Percentiles rank a stretch among this genome's conserved stretches.
These are phyloP conservation scores for Pseudolycoriella hygida DNA, from an alignment of 2,888 invertebrate genomes.

Conservation along the genomic window DNA sequence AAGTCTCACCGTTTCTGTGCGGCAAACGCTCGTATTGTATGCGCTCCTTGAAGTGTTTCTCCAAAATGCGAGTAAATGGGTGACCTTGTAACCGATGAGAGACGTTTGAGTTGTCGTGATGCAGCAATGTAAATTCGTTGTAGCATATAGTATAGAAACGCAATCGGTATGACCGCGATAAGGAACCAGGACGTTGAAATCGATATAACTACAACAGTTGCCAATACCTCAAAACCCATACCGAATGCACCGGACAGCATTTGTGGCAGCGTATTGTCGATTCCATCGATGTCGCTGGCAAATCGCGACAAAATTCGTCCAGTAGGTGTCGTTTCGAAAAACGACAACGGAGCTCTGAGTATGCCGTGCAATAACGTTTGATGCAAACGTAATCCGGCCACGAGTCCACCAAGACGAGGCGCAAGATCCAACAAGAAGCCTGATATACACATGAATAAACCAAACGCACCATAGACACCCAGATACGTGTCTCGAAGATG, in stretches of 20 bases:
- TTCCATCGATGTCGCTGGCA: too few species aligned
- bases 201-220: slow-evolving; percentile 73
- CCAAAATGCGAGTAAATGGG: slow-evolving; percentile 96
- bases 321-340: too few species aligned
- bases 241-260: slow-evolving; percentile 36
- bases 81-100: slow-evolving; percentile 85
- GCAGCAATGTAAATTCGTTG: slow-evolving; percentile 90
- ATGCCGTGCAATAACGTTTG: too few species aligned
- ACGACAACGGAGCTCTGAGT: too few species aligned
- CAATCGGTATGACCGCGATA: slow-evolving; percentile 62
- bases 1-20: slow-evolving; percentile 42
- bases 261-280: too few species aligned
- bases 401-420: slow-evolving; percentile 41
- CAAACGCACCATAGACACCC: slow-evolving; percentile 78
- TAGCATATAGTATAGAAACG: slow-evolving; percentile 64
- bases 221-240: slow-evolving; percentile 55
- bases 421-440: slow-evolving; percentile 48
- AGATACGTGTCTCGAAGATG: slow-evolving; percentile 57
- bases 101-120: slow-evolving; percentile 80
- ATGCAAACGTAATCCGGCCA: slow-evolving; percentile 15
- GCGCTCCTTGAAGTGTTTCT: slow-evolving; percentile 77
- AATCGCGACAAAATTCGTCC: too few species aligned
- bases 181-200: slow-evolving; percentile 69
- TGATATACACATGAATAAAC: slow-evolving; percentile 56
- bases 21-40: slow-evolving; percentile 72